A percentile compares a stretch with the other conserved stretches of the same genome.
Conservation (phyloP, 2,113 vertebrate genomes). For the Chionodraco myersi region DNA sequence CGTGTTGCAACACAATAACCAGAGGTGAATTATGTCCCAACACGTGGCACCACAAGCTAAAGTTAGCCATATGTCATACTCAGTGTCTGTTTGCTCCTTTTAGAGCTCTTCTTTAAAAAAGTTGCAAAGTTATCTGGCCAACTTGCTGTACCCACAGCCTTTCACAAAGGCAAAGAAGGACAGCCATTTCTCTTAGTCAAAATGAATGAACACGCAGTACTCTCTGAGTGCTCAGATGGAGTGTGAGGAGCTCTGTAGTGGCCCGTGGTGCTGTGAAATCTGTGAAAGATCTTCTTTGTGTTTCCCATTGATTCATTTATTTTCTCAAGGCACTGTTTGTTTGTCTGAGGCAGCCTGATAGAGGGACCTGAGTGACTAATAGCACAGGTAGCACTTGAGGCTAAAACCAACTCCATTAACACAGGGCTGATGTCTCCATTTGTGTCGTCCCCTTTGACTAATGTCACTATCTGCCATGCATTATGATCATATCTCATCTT, state of each 20-base stretch:
- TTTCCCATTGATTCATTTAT: slow-evolving; percentile 69
- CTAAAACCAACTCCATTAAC: slow-evolving; percentile 56
- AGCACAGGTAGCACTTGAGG: slow-evolving; percentile 53
- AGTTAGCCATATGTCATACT: not conserved
- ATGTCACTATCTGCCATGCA: slow-evolving; percentile 42
- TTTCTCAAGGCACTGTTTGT: slow-evolving; percentile 60
- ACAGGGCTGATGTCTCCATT: slow-evolving; percentile 48
- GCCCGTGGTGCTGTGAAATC: slow-evolving; percentile 57
- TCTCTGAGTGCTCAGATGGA: slow-evolving; percentile 41
- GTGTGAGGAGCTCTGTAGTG: slow-evolving; percentile 15
- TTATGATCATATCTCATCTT: slow-evolving; percentile 37
- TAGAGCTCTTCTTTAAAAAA: not conserved
- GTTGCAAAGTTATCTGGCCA: slow-evolving; percentile 19
- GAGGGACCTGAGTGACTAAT: slow-evolving; percentile 56
- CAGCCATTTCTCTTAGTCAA: slow-evolving; percentile 44
- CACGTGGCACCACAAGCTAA: not conserved
- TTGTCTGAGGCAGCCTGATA: slow-evolving; percentile 51
- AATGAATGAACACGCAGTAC: slow-evolving; percentile 33
- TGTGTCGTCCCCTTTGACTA: slow-evolving; percentile 53
- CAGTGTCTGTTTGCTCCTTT: not conserved
- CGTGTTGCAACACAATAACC: too few species aligned
- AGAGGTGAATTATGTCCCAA: too few species aligned
- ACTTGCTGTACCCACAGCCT: slow-evolving; percentile 1
- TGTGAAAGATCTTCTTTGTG: slow-evolving; percentile 64
- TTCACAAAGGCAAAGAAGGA: slow-evolving; percentile 28